Evolutionary conservation across 2,113 vertebrate species (phyloP).

Genomic region (Hiodon tergisus): DNA sequence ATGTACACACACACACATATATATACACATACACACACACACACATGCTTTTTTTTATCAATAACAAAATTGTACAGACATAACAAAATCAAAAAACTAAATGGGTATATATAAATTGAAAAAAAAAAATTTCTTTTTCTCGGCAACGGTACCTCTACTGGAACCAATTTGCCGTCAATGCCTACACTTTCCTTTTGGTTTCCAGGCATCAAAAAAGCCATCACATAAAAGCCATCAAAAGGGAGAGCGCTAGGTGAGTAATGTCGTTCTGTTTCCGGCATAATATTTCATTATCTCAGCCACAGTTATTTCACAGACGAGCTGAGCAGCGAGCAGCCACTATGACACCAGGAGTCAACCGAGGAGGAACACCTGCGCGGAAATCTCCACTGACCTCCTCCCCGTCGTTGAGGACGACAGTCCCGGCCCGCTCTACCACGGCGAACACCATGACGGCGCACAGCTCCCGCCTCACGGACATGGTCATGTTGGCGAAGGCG

Average conservation of each 20-base stretch:
- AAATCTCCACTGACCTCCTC: conserved; percentile 77
- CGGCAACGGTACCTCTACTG: too few species aligned
- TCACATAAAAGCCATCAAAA: too few species aligned
- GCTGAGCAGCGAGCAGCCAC: conserved; percentile 50
- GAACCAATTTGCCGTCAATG: background rate
- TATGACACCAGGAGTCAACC: background rate
- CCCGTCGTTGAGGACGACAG: conserved; percentile 92
- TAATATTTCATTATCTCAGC: background rate
- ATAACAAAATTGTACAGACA: background rate
- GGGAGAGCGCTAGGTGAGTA: conserved; percentile 30
- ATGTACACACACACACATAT: too few species aligned
- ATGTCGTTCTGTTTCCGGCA: conserved; percentile 31
- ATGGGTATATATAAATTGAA: background rate
- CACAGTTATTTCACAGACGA: conserved; percentile 41
- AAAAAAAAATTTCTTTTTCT: too few species aligned
- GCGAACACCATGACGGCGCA: conserved; percentile 98
- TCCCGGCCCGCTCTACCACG: conserved; percentile 93
- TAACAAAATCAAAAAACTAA: background rate
- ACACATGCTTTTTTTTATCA: background rate
- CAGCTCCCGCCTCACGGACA: conserved; percentile 94
- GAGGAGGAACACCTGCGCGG: conserved; percentile 10
- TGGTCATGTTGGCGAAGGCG: conserved; percentile 97
- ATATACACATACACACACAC: too few species aligned
- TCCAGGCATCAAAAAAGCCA: background rate
- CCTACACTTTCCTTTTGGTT: background rate